Evolutionary conservation across 2,113 vertebrate genomes (phyloP), one percentile per base, ranked within the genome.

Genomic region (Macroglossus sobrinus): DNA sequence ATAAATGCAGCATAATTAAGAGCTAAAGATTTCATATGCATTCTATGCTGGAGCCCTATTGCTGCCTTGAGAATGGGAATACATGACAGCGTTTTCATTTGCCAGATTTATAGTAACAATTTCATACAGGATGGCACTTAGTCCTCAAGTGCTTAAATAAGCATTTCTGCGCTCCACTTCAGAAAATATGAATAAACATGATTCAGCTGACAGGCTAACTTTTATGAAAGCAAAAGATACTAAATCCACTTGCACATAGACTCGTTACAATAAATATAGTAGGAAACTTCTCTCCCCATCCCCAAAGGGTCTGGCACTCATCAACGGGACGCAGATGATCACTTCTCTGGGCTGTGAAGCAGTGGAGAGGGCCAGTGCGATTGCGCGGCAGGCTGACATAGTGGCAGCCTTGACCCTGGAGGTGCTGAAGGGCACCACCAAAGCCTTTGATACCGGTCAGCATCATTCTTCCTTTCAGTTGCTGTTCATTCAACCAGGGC

Each of bases 291-390:
- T 66, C 50, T 86, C 59, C 92, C 21, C 94, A 33, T 76, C 69
- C 94, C 96, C 35, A 43, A 97, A 99, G 99, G 99, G 99, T 38
- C 98, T 99, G 84, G 99, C 99, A 30, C 98, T 99, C 96, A 99
- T 99, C 97, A 99, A 99, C 0, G 99, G 99, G 79, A 99, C 99
- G 0, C 99, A 99, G 98, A 99, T 99, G 99, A 99, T 99, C 98
- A 99, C 99, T 18, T 99, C 99, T 0, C 98, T 99, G 95, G 99
- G 99, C 43, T 99, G 99, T 0, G 99, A 99, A 98, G 99, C 99
- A 0, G 99, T 99, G 43, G 99, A 99, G 97, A 98, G 99, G 96
- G 99, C 99, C 1, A 98, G 96, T 89, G 99, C 99, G 0, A 99
- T 99, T 5, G 99, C 99, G 0, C 98, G 97, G 12, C 99, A 99